A percentile compares a stretch with the other conserved stretches of the same genome.
phyloP scores from a whole-genome alignment of 92 coral and sea anemone species.

The Nematostella vectensis region DNA sequence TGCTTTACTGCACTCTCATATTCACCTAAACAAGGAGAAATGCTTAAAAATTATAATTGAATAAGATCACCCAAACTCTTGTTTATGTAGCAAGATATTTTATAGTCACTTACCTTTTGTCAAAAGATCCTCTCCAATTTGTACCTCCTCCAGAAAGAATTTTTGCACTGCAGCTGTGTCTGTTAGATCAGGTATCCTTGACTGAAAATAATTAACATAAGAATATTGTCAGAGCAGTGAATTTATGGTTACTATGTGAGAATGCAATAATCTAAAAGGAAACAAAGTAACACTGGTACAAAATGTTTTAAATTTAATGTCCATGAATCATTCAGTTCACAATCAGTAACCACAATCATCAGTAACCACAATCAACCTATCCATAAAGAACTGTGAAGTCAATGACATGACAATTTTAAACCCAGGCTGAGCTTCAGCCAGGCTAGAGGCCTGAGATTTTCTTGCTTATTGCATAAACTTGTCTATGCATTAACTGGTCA shows the following conservation, averaged over 20 bases:
- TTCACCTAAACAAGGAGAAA: slow-evolving; percentile 45
- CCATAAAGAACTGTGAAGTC: too few relatives aligned
- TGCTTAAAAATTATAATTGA: background rate
- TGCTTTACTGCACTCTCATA: slow-evolving; percentile 73
- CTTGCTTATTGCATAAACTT: too few relatives aligned
- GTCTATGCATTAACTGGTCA: too few relatives aligned
- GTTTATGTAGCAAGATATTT: background rate
- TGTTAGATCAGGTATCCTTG: slow-evolving; percentile 65
- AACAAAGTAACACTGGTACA: too few relatives aligned
- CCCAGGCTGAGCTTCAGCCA: too few relatives aligned
- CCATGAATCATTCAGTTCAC: too few relatives aligned
- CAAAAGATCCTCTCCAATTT: slow-evolving; percentile 78
- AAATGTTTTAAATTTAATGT: too few relatives aligned
- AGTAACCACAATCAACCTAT: too few relatives aligned
- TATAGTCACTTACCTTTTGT: slow-evolving; percentile 46
- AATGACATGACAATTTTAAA: too few relatives aligned
- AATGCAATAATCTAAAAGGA: background rate
- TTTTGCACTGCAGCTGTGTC: slow-evolving; percentile 94
- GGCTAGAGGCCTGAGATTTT: too few relatives aligned
- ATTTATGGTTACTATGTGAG: background rate
- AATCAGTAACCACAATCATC: too few relatives aligned
- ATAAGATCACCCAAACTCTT: background rate
- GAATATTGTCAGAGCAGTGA: background rate
- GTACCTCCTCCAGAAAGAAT: slow-evolving; percentile 89
- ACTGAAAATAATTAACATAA: slow-evolving; percentile 22